These are phyloP conservation scores for Ptyas mucosa DNA, from an alignment of 2,113 vertebrate species.

Conservation along the genomic window DNA sequence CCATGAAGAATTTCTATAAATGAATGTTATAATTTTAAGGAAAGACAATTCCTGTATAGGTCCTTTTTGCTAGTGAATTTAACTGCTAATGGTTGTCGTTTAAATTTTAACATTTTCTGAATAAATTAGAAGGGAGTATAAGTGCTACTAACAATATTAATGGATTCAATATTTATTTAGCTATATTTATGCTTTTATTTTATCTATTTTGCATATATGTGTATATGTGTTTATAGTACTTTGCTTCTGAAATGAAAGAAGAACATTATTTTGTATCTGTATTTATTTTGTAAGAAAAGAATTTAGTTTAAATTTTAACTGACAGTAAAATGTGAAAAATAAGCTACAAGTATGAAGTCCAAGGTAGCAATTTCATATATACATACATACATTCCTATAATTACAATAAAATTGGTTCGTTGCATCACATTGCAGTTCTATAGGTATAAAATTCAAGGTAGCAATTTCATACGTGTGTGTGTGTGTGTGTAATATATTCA, in stretches of 20 bases:
- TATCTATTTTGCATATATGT: neutral
- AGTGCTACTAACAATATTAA: neutral
- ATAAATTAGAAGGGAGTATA: neutral
- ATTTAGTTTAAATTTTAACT: neutral
- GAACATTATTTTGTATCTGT: neutral
- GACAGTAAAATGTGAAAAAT: neutral
- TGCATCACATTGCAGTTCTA: constrained; percentile 10
- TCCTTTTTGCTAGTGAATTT: neutral
- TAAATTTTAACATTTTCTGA: neutral
- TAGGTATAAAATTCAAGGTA: too few relatives aligned
- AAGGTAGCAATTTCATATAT: neutral
- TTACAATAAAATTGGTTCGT: constrained; percentile 19
- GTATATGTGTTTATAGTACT: neutral
- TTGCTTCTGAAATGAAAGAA: neutral
- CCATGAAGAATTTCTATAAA: neutral
- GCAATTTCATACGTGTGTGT: too few relatives aligned
- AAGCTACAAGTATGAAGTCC: neutral
- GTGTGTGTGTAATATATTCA: too few relatives aligned
- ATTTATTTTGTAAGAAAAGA: neutral
- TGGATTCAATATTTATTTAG: neutral
- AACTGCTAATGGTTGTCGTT: neutral
- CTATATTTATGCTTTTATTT: neutral
- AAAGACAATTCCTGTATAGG: neutral
- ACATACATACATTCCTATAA: neutral
- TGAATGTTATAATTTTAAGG: neutral